Evolutionary conservation across 1,140 invertebrate species (phyloP), one percentile per base, ranked within the genome.

Genomic region (Bombyx mandarina): DNA sequence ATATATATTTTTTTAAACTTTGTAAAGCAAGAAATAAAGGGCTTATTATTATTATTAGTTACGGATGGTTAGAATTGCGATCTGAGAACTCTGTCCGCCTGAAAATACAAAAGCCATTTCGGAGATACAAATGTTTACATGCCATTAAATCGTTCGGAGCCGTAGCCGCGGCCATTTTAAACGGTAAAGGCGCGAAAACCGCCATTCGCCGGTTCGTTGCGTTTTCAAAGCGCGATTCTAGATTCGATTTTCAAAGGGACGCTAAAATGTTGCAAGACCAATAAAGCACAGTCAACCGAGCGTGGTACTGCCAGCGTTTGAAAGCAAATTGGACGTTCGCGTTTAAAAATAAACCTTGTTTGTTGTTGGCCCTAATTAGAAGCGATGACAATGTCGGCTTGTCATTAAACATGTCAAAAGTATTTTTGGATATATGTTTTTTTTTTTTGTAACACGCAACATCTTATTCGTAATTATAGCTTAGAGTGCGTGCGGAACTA

Each of bases 261-360:
- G 68, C 72, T 84, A 84, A 82, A 84, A 79, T 84, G 79, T 84
- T 82, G 79, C 77, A 73, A 68, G 65, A 43, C 75, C 63, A 67
- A 82, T 84, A 84, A 85, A 85, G 67, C 62, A 79, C 50, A 56
- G 63, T 61, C 64, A 79, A 65, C 60, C 63, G 65, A 76, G 71
- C 82, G 82, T 82, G 61, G 79, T 82, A 61, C 73, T 80, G 75
- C 71, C 75, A 78, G 71, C 65, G 61, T 72, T 63, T 26, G 69
- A 65, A 75, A 75, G 79, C 79, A 81, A 84, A 84, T 84, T 84
- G 75, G 78, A 79, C 82, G 82, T 82, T 84, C 75, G 79, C 77
- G 52, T 43, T 54, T 43, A 45, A 18, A 54, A 18, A 18, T 54
- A 44, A 43, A 46, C 43, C 45, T 26, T 22, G 42, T 54, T 54